Evolutionary conservation across 37 sponge, comb jelly and placozoan species (phyloP), one percentile per base, ranked within the genome.

Genomic region (Amphimedon queenslandica): DNA sequence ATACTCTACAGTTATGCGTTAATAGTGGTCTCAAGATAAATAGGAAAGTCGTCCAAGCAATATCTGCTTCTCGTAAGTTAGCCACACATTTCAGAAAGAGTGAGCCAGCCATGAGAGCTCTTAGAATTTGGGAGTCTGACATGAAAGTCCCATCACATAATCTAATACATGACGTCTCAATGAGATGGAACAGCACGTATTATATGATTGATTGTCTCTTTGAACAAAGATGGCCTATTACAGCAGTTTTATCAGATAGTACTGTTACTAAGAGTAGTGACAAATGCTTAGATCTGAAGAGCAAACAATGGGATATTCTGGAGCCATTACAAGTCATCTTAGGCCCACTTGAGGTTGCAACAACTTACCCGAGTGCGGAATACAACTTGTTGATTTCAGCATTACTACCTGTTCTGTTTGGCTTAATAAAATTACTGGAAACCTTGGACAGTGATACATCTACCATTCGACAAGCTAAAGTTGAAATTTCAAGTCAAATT

Each of bases 361-460:
- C 71, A 5, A 70, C 71, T 37, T 67, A 67, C 69, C 41, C 30
- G 16, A 67, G 69, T 33, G 10, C 69, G 6, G 69, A 67, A 33
- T 67, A 67, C 39, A 67, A 67, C 34, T 33, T 67, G 11, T 67
- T 37, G 11, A 34, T 67, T 27, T 37, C 69, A 38, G 69, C 69
- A 32, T 8, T 33, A 16, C 10, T 38, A 21, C 69, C 69, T 27
- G 39, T 67, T 38, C 11, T 67, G 11, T 20, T 23, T 67, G 35
- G 69, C 39, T 37, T 67, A 32, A 11, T 67, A 37, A 32, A 34
- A 67, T 67, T 37, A 16, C 10, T 67, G 11, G 38, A 67, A 34
- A 6, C 39, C 11, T 23, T 10, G 6, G 69, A 67, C 4, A 10
- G 10, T 8, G 69, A 67, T 34, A 8, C 34, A 67, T 20, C 69